Base-by-base conservation (phyloP, 2,113 vertebrate genomes). In the Pelvicachromis taeniatus region DNA sequence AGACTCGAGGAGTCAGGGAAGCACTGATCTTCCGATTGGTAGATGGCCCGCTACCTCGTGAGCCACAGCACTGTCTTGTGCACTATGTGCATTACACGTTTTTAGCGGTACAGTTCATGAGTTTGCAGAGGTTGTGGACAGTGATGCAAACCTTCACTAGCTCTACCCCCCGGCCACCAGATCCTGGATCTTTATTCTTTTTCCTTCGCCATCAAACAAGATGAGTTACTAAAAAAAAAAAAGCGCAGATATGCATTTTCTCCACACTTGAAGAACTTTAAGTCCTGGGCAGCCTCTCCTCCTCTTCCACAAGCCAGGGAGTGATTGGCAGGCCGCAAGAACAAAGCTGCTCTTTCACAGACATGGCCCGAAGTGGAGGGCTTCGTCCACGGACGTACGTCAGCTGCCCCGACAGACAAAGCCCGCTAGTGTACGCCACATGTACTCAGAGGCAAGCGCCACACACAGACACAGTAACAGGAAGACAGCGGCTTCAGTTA, bases 401-500 rank as follows among this genome's bases (percentile, higher is more conserved):
- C 96, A 95, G 94, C 85, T 84, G 81, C 84, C 61, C 9, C 35
- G 4, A 89, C 90, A 92, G 88, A 94, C 93, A 96, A 97, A 94
- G 92, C 87, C 75, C 80, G 89, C 88, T 81, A 94, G 91, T 91
- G 92, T 95, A 88, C 55, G 73, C 88, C 89, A 87, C 92, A 92
- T 92, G 93, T 94, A 94, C 89, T 14, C 94, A 19, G 94, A 73
- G 94, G 95, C 93, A 89, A 94, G 94, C 85, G 95, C 89, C 92
- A 92, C 91, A 89, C 90, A 75, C 90, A 87, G 87, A 93, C 95
- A 94, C 93, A 92, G 88, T 94, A 95, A 88, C 81, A 94, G 94
- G 93, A 77, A 85, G 95, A 94, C 93, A 92, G 93, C 91, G 73
- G 92, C 92, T 96, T 95, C 92, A 92, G 96, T 97, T 97, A 96